Base-by-base conservation (phyloP, 2,113 vertebrate genomes). In the Catharus bicknelli region DNA sequence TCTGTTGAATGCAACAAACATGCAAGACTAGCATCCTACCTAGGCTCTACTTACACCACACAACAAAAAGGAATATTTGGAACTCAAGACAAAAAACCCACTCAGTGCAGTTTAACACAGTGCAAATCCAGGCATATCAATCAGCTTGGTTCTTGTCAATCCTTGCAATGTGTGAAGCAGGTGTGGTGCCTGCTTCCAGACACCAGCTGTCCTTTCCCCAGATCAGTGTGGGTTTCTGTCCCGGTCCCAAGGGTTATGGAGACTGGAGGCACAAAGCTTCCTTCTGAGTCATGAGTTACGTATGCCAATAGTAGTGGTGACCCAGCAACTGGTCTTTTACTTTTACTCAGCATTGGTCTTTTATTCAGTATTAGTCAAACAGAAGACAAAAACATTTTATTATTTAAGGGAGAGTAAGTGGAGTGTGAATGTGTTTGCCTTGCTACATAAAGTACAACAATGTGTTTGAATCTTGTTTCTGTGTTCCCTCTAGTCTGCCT, bases 161-260 rank as follows among this genome's bases (percentile, higher is more conserved):
- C 45, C 20, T 64, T 86, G n/a, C 26, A 77, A 45, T 10, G 16
- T 43, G 9, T 72, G 22, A 19, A 38, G 8, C 19, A 25, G 16
- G 3, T 32, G 13, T 38, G 21, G 14, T 40, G 20, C 18, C 18
- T 59, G 19, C 14, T 78, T 74, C 53, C 55, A 77, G 27, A 23
- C 5, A 7, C 13, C 16, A 63, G 15, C 53, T 67, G 25, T 67
- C n/a, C 40, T 68, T 23, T 13, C 34, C 16, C 6, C 8, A 8
- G 1, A 5, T 12, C 32, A n/a, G 10, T 32, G 13, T 3, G 32
- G 16, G 4, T 20, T 8, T 43, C 43, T 58, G 6, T 42, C 7
- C 16, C 45, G 16, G 30, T 8, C 38, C 15, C 2, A 1, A 30
- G 18, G 6, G n/a, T n/a, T 40, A 2, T 7, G 10, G 17, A 32